Base-by-base conservation (phyloP, 2,113 vertebrate genomes). In the Cathartes aura region DNA sequence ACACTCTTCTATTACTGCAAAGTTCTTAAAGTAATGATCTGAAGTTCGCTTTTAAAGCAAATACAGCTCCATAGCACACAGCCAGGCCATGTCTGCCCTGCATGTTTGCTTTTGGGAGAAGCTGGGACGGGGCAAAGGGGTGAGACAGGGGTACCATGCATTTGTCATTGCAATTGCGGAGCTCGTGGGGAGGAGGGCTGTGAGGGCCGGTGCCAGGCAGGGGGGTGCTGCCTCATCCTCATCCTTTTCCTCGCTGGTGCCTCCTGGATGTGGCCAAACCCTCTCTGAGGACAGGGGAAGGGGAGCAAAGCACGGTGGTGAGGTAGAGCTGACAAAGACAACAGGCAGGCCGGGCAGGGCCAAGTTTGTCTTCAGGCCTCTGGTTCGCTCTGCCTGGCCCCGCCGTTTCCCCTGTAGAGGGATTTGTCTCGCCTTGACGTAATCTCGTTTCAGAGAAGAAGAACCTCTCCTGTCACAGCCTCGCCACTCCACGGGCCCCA, bases 41-140 rank as follows among this genome's bases (percentile, higher is more conserved):
- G n/a, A 71, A 82, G 6, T 40, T 89, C 38, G 4, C 29, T 58
- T 19, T 22, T 48, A 27, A 34, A 80, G 45, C 38, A 64, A 48
- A 24, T 13, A 15, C 24, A 0, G 0, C 50, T 62, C 59, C 36
- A 0, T 0, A 3, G 62, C 16, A 4, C 0, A 1, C 9, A 3
- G 4, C 30, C 63, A 16, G 63, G 47, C 23, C 1, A 2, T 16
- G 40, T 47, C 26, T 67, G 56, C 47, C 32, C 5, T 29, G 3
- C 22, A 0, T 1, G 8, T 6, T 24, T 64, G 21, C 22, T 56
- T 23, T 7, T 19, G 29, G 67, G 60, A 74, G 60, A 16, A 43
- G 38, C 15, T 45, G 52, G 52, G 21, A 5, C 2, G 6, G 47
- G 38, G 24, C 18, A 8, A 4, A 56, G 67, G 12, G 6, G 4